Base-by-base conservation (phyloP, 2,113 vertebrate species). In the Campylomormyrus numenius region DNA sequence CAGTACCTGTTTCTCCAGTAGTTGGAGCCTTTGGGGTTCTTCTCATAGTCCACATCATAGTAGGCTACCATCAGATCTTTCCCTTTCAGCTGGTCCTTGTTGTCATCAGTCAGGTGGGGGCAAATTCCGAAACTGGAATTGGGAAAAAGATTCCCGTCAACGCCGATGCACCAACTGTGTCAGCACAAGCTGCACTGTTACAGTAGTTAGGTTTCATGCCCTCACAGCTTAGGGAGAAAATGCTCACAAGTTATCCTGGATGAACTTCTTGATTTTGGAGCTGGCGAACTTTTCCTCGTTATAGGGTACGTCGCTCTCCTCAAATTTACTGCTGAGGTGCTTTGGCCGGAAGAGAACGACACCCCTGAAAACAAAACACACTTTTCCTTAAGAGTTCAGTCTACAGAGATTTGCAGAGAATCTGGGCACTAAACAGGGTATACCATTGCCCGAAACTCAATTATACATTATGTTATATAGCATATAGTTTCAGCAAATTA, bases 1-100 rank as follows among this genome's bases (percentile, higher is more conserved):
- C 50, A 53, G 31, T 90, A 99, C 98, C 98, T 97, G 95, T 99
- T 99, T 92, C 98, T 98, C 98, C 98, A 99, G 94, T 99, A 99
- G 95, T 99, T 99, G 52, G 98, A 98, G 27, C 98, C 98, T 91
- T 99, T 99, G 0, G 98, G 96, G 15, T 99, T 99, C 93, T 98
- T 98, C 77, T 97, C 97, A 4, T 99, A 99, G 91, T 99, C 98
- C 7, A 99, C 97, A 11, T 99, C 98, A 0, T 98, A 99, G 92
- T 99, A 99, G 0, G 98, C 98, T 88, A 98, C 97, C 92, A 99
- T 88, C 93, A 99, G 93, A 91, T 99, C 98, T 93, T 98, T 99
- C 27, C 97, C 97, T 90, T 95, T 97, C 91, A 99, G 94, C 94
- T 98, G 93, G 90, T 99, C 98, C 91, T 98, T 99, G 95, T 99